Percentiles rank a stretch among this genome's conserved stretches.
Evolutionary conservation across 2,797 vertebrate species (phyloP).

Genomic region (Parauchenoglanis ngamensis): DNA sequence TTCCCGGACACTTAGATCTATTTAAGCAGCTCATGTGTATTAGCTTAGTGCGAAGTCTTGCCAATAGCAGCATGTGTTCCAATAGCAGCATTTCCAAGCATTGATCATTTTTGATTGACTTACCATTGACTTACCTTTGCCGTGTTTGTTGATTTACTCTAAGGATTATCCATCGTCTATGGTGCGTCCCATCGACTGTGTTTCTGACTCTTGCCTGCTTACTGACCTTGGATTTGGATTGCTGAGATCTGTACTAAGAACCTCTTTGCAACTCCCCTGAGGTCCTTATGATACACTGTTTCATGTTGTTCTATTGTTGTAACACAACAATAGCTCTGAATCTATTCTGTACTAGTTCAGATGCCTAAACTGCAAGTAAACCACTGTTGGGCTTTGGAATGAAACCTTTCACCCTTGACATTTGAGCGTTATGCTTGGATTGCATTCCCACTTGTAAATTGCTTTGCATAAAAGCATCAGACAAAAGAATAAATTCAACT

Average conservation of each 20-base stretch:
- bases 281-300: background rate
- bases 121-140: background rate
- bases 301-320: background rate
- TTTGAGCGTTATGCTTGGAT: background rate
- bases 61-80: background rate
- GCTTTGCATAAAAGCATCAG: background rate
- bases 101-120: background rate
- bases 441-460: background rate
- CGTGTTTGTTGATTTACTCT: background rate
- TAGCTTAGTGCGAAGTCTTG: background rate
- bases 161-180: background rate
- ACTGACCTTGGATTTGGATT: slow-evolving; percentile 2
- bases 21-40: background rate
- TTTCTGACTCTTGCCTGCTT: background rate
- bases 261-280: background rate
- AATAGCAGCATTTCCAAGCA: background rate
- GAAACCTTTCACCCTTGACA: background rate
- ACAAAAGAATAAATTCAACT: slow-evolving; percentile 4
- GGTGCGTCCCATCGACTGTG: background rate
- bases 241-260: background rate
- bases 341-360: too few species aligned
- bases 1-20: background rate
- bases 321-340: background rate
- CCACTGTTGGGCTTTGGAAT: background rate
- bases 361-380: background rate